These are phyloP conservation scores for Vulpes lagopus DNA, from an alignment of 2,113 vertebrate genomes.

Conservation along the genomic window DNA sequence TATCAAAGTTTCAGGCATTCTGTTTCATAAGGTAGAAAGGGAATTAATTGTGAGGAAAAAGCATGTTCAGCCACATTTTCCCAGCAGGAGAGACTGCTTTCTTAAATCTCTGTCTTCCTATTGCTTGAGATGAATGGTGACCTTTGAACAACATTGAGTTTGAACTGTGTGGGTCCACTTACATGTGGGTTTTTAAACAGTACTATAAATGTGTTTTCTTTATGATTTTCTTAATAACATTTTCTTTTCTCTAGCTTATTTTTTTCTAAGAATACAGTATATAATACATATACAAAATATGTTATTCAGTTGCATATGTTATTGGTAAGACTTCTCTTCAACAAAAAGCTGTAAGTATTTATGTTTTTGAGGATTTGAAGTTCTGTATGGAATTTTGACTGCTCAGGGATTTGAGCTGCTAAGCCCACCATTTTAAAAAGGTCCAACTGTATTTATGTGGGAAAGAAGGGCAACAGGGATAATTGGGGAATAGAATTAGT, in stretches of 20 bases:
- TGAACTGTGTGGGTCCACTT: neutral
- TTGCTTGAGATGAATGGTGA: neutral
- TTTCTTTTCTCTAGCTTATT: neutral
- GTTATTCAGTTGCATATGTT: neutral
- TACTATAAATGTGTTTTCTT: neutral
- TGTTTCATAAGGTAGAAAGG: neutral
- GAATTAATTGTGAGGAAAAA: conserved; percentile 51
- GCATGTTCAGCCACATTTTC: neutral
- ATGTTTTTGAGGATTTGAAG: neutral
- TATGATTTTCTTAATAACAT: neutral
- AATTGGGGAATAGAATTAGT: neutral
- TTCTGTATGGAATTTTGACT: neutral
- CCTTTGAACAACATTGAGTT: neutral
- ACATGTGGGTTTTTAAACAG: neutral
- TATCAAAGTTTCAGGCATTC: conserved; percentile 1
- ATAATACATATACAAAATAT: neutral
- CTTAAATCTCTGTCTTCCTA: conserved; percentile 21
- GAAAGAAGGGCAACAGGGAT: neutral
- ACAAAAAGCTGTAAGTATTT: neutral
- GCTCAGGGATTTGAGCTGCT: neutral
- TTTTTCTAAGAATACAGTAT: neutral
- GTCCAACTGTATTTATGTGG: neutral
- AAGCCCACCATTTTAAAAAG: neutral
- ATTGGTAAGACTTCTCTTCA: neutral
- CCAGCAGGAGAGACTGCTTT: neutral